Evolutionary conservation across 1,140 invertebrate genomes (phyloP).

Genomic region (Hestina assimilis): DNA sequence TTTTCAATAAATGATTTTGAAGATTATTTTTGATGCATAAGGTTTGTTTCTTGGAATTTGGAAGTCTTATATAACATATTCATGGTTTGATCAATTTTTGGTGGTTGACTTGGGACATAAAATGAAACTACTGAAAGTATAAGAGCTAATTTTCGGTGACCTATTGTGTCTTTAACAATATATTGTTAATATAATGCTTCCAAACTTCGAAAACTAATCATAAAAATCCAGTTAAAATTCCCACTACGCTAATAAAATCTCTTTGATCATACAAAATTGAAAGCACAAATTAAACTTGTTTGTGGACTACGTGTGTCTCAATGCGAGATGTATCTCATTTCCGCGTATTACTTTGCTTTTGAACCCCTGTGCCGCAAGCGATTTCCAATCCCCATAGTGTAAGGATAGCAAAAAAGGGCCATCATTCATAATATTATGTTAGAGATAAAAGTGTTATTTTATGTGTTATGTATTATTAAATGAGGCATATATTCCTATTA

Average conservation of each 20-base stretch:
- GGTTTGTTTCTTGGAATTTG: too few species aligned
- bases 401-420: conserved; percentile 1
- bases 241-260: background rate
- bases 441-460: too few species aligned
- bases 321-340: conserved; percentile 30
- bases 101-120: too few species aligned
- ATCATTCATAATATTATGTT: background rate
- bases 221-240: background rate
- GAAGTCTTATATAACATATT: too few species aligned
- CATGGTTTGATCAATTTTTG: too few species aligned
- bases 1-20: too few species aligned
- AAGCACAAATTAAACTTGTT: conserved; percentile 30
- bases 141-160: too few species aligned
- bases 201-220: background rate
- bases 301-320: conserved; percentile 25
- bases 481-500: too few species aligned
- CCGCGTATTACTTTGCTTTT: conserved; percentile 25
- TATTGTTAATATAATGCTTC: background rate
- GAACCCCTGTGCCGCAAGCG: conserved; percentile 6
- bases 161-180: too few species aligned
- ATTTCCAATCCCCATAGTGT: background rate
- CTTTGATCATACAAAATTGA: background rate
- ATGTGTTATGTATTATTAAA: too few species aligned
- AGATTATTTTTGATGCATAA: too few species aligned
- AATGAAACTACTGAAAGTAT: too few species aligned